These are phyloP conservation scores for Ormyrus rosae DNA, from an alignment of 2,888 invertebrate genomes.

Conservation along the genomic window DNA sequence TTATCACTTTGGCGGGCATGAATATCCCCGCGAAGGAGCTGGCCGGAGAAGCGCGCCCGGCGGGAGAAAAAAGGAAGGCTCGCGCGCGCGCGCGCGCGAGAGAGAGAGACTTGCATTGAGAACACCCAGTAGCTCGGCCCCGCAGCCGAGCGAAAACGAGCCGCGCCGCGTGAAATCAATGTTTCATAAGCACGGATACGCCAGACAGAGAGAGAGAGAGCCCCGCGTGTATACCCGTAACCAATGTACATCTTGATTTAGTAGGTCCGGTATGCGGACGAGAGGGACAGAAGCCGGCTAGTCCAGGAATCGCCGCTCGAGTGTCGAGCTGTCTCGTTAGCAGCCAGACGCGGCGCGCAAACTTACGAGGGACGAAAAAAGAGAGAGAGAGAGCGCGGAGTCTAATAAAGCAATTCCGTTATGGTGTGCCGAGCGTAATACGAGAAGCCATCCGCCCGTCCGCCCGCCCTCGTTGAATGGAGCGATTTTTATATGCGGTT, in stretches of 20 bases:
- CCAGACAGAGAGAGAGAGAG: slow-evolving; percentile 27
- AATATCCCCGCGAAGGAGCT: slow-evolving; percentile 40
- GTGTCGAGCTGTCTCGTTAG: slow-evolving; percentile 74
- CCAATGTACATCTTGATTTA: slow-evolving; percentile 76
- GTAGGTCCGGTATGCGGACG: slow-evolving; percentile 67
- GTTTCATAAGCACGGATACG: slow-evolving; percentile 71
- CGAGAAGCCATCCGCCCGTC: slow-evolving; percentile 71
- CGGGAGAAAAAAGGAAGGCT: slow-evolving; percentile 14
- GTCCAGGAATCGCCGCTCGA: slow-evolving; percentile 62
- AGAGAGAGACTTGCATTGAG: slow-evolving; percentile 40
- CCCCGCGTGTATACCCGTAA: slow-evolving; percentile 70
- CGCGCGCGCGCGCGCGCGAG: slow-evolving; percentile 12
- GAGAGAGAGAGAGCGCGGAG: slow-evolving; percentile 12
- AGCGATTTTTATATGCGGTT: slow-evolving; percentile 67
- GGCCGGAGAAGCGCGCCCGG: not conserved
- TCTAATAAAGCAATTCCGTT: slow-evolving; percentile 75
- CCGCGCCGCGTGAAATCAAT: slow-evolving; percentile 74
- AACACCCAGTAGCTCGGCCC: slow-evolving; percentile 50
- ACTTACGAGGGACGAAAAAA: slow-evolving; percentile 49
- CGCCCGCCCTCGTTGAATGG: slow-evolving; percentile 65
- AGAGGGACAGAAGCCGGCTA: slow-evolving; percentile 21
- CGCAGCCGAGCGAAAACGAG: slow-evolving; percentile 60
- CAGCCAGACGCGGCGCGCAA: slow-evolving; percentile 30
- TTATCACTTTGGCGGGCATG: slow-evolving; percentile 49
- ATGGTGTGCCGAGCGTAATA: slow-evolving; percentile 71